phyloP scores from a whole-genome alignment of 1,140 invertebrate species.

The Lutraria rhynchaena region DNA sequence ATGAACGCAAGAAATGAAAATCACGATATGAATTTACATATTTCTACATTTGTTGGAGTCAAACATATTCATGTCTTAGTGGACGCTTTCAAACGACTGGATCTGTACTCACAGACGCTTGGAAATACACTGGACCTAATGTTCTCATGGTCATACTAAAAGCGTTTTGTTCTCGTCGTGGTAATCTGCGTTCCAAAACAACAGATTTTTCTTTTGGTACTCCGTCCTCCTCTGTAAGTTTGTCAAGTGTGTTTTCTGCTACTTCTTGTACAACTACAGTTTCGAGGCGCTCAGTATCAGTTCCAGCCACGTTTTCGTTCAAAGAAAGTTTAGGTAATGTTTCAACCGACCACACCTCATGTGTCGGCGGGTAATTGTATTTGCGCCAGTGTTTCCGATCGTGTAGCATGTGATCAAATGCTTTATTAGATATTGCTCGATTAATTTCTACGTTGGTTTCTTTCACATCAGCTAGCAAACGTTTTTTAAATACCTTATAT shows the following conservation, averaged over 20 bases:
- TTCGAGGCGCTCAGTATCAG: neutral
- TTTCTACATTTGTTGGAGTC: too few relatives aligned
- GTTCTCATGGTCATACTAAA: conserved; percentile 52
- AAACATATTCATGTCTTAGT: too few relatives aligned
- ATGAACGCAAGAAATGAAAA: too few relatives aligned
- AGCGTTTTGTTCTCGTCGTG: neutral
- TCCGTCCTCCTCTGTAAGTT: neutral
- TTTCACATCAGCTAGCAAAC: conserved; percentile 26
- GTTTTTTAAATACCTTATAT: conserved; percentile 43
- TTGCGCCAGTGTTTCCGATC: conserved; percentile 50
- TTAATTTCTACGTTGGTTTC: conserved; percentile 45
- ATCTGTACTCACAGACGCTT: conserved; percentile 32
- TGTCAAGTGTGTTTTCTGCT: neutral
- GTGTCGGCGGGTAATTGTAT: conserved; percentile 16
- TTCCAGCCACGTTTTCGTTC: neutral
- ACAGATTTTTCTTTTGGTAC: conserved; percentile 33
- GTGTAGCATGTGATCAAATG: conserved; percentile 49
- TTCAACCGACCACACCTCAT: neutral
- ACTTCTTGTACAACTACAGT: neutral
- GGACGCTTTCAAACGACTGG: neutral
- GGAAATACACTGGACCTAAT: conserved; percentile 54
- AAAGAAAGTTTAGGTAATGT: neutral
- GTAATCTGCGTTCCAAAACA: conserved; percentile 25
- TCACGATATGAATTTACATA: too few relatives aligned
- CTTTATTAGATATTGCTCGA: neutral